phyloP scores from a whole-genome alignment of 2,888 invertebrate species.

The Leucania comma region DNA sequence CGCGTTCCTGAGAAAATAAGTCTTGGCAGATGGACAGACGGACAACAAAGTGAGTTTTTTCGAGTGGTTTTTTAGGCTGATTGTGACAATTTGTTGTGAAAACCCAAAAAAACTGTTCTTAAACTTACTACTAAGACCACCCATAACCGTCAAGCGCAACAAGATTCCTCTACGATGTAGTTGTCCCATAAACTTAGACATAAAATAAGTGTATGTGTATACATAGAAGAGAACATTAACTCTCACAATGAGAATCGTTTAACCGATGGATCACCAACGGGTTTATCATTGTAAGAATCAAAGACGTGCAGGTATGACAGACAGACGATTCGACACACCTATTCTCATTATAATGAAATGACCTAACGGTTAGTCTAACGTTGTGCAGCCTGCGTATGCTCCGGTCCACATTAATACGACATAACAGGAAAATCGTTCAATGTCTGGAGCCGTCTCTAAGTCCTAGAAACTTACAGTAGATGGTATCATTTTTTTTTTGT shows the following conservation, averaged over 20 bases:
- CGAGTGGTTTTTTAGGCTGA: not conserved
- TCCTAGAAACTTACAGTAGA: no score
- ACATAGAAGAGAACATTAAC: slow-evolving; percentile 29
- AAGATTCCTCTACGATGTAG: slow-evolving; percentile 17
- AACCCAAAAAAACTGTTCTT: not conserved
- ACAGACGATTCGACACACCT: slow-evolving; percentile 44
- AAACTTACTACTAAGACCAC: slow-evolving; percentile 15
- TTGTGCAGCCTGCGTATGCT: slow-evolving; percentile 28
- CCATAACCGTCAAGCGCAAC: slow-evolving; percentile 28
- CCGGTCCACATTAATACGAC: slow-evolving; percentile 20
- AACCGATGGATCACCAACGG: slow-evolving; percentile 28
- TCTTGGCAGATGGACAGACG: no score
- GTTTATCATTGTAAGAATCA: slow-evolving; percentile 47
- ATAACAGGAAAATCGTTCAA: slow-evolving; percentile 34
- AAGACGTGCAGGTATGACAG: slow-evolving; percentile 58
- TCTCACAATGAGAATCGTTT: slow-evolving; percentile 49
- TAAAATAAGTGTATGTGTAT: slow-evolving; percentile 32
- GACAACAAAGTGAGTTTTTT: no score
- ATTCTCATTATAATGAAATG: slow-evolving; percentile 59
- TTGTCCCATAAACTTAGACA: slow-evolving; percentile 31
- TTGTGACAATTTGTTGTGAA: not conserved
- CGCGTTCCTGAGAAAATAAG: no score
- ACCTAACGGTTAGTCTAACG: slow-evolving; percentile 45
- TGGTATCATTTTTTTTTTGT: no score
- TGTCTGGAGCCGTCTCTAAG: not conserved